Evolutionary conservation across 2,888 invertebrate species (phyloP).

Genomic region (Campoplex nolae): DNA sequence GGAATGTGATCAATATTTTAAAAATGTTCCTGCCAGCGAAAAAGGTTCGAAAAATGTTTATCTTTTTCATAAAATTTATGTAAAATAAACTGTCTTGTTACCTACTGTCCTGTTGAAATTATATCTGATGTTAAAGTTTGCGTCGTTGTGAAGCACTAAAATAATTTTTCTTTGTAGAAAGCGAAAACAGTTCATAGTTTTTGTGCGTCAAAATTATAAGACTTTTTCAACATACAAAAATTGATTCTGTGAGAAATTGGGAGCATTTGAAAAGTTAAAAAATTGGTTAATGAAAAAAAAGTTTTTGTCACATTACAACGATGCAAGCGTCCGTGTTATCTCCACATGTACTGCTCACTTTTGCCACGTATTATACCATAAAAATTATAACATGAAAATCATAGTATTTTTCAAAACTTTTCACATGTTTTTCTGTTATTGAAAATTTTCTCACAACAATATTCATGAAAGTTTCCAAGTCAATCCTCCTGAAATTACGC

Average conservation of each 20-base stretch:
- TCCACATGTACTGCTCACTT: too few relatives aligned
- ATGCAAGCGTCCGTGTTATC: too few relatives aligned
- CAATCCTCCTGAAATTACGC: too few relatives aligned
- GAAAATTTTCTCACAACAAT: not conserved
- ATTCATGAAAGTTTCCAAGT: too few relatives aligned
- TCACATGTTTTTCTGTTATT: not conserved
- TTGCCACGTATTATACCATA: too few relatives aligned
- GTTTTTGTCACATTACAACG: not conserved
- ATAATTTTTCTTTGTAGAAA: too few relatives aligned
- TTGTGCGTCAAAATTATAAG: too few relatives aligned
- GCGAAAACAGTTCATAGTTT: too few relatives aligned
- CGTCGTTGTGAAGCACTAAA: not conserved
- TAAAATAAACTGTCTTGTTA: not conserved
- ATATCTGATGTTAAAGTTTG: not conserved
- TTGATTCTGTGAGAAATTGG: too few relatives aligned
- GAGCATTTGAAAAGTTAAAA: not conserved
- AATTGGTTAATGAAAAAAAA: not conserved
- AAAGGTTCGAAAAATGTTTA: constrained; percentile 66
- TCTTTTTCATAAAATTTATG: not conserved
- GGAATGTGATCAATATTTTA: constrained; percentile 71
- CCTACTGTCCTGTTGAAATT: not conserved
- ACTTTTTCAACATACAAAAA: too few relatives aligned
- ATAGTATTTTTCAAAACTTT: too few relatives aligned
- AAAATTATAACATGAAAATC: too few relatives aligned
- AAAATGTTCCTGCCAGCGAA: constrained; percentile 72